phyloP scores from a whole-genome alignment of 2,797 vertebrate species.

The Sylvia borin region DNA sequence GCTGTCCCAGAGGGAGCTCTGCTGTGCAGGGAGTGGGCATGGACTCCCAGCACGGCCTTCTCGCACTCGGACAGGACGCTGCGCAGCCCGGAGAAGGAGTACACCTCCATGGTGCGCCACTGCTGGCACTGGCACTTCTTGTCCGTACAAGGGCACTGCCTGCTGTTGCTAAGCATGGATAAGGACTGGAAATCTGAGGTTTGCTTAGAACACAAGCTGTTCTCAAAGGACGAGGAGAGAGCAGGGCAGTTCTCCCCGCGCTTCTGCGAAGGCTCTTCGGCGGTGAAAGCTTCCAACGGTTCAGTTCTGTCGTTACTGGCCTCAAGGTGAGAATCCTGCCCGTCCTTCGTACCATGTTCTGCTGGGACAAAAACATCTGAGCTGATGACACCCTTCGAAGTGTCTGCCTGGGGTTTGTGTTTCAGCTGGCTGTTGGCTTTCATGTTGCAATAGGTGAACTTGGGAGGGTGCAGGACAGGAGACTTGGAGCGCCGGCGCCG shows the following conservation, averaged over 20 bases:
- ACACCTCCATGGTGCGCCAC: constrained; percentile 80
- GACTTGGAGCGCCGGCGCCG: constrained; percentile 86
- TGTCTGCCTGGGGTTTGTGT: constrained; percentile 79
- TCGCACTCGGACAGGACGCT: constrained; percentile 82
- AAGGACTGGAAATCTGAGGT: constrained; percentile 86
- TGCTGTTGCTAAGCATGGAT: constrained; percentile 73
- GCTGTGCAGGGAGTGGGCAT: constrained; percentile 37
- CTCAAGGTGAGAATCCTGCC: constrained; percentile 74
- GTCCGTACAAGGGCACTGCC: constrained; percentile 65
- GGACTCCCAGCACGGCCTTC: constrained; percentile 70
- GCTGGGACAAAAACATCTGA: constrained; percentile 58
- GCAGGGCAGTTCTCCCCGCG: constrained; percentile 30
- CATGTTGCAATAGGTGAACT: constrained; percentile 86
- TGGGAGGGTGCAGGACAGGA: constrained; percentile 87
- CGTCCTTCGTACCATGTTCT: constrained; percentile 66
- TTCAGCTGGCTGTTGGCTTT: constrained; percentile 80
- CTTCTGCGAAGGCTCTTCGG: constrained; percentile 48
- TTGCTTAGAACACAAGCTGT: constrained; percentile 33
- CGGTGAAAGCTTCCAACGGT: constrained; percentile 45
- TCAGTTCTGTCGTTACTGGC: constrained; percentile 67
- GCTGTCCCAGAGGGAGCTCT: constrained; percentile 66
- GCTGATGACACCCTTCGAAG: constrained; percentile 41
- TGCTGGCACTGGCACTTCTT: constrained; percentile 66
- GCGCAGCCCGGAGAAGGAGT: constrained; percentile 85
- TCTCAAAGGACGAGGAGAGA: constrained; percentile 47